Evolutionary conservation across 2,888 invertebrate genomes (phyloP).

Genomic region (Acrobasis repandana): DNA sequence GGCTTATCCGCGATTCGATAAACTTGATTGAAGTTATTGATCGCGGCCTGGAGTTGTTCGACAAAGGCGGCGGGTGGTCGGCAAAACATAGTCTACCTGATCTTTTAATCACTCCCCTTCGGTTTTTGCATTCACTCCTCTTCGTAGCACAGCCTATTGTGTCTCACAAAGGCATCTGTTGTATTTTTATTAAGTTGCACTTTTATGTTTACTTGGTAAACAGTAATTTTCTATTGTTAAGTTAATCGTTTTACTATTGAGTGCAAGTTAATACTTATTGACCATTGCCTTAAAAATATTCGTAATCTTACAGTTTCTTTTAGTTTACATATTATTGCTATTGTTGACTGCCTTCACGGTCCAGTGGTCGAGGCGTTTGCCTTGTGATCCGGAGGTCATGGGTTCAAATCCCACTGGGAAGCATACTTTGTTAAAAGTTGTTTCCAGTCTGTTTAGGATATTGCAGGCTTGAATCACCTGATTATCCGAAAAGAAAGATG

Average conservation of each 20-base stretch:
- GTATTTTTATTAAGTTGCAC: slow-evolving; percentile 12
- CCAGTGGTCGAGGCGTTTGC: no score
- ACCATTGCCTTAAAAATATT: neutral
- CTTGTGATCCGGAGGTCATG: no score
- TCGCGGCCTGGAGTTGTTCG: slow-evolving; percentile 19
- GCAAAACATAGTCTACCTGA: slow-evolving; percentile 57
- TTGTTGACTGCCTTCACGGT: no score
- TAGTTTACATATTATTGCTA: neutral
- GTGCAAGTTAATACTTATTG: neutral
- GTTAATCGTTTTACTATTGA: neutral
- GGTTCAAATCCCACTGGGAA: no score
- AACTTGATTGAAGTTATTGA: slow-evolving; percentile 19
- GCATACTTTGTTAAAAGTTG: no score
- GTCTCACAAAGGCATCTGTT: neutral
- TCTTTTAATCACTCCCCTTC: slow-evolving; percentile 61
- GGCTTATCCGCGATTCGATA: slow-evolving; percentile 21
- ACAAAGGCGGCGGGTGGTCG: slow-evolving; percentile 41
- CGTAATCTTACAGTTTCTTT: neutral
- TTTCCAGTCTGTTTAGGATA: no score
- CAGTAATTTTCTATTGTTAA: neutral
- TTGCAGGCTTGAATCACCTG: no score
- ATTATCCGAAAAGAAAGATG: no score
- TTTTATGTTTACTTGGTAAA: slow-evolving; percentile 3
- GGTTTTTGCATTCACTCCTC: slow-evolving; percentile 45
- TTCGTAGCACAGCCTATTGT: slow-evolving; percentile 24